Evolutionary conservation across 1,140 invertebrate species (phyloP), one percentile per base, ranked within the genome.

Genomic region (Listronotus oregonensis): DNA sequence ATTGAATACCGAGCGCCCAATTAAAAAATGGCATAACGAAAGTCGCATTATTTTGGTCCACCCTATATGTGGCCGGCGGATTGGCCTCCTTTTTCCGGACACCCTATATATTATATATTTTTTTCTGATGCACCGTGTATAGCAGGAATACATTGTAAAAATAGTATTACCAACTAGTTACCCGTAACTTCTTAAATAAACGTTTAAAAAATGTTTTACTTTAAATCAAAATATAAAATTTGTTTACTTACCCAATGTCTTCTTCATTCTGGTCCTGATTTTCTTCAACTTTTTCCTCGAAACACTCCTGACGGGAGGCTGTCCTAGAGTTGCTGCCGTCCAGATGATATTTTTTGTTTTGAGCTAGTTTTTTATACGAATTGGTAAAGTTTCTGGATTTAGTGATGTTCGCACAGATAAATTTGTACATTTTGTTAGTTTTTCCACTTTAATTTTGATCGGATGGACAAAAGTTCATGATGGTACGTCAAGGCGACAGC

Each of bases 361-460:
- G 21, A 7, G 42, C 18, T 2, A 52, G 17, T 46, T 66, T 66
- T 32, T 54, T 66, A 49, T 58, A 66, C 14, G 42, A 32, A 32
- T 32, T 34, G 39, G 52, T 56, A 21, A 67, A 32, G 37, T 62
- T 56, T 9, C 60, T 31, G 12, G 56, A 56, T 51, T 65, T 68
- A 12, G 67, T 10, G 44, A 68, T 42, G 40, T 46, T 63, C n/a
- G 39, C 51, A 54, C 54, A 60, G 14, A 68, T 18, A 44, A 68
- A 60, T 59, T 64, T 68, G 47, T 68, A 68, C 67, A 68, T 68
- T 59, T 34, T 67, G 56, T 52, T 12, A 43, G 11, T 42, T 37
- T 60, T 46, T 61, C 11, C 46, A 67, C 64, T 44, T 67, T 61
- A 67, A 67, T 67, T 67, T 67, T 67, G 64, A 67, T 43, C 21